Base-by-base conservation (phyloP, 2,888 invertebrate genomes). In the Schizotus pectinicornis region DNA sequence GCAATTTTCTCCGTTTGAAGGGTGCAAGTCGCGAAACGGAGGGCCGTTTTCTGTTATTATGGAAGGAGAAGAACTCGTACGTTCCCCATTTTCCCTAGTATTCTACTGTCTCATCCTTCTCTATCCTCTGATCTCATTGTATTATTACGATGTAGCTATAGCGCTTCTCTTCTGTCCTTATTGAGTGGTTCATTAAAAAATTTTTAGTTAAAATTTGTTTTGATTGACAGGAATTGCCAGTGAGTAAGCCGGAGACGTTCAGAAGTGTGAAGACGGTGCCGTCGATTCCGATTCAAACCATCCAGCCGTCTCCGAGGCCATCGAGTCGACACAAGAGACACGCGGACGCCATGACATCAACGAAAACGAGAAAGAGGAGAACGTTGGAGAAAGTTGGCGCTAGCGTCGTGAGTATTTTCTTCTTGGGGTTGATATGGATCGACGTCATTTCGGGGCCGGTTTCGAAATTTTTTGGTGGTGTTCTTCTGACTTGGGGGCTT, bases 341-440 rank as follows among this genome's bases (percentile, higher is more conserved):
- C 59, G 72, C 71, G 2, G 77, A 75, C 9, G 66, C 67, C n/a
- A 53, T 67, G 38, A 37, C 66, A 13, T 57, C 67, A 3, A 65
- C 62, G 43, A 67, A 78, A 57, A 70, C 75, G 7, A 70, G 86
- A 67, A 88, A 88, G 70, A 81, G 87, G 59, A 81, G 86, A 56
- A 87, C 86, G 63, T 80, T 83, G 11, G 88, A 88, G 67, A 86
- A 86, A 75, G 79, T 83, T 65, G 81, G 84, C 52, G 81, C 83
- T 36, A 85, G 83, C 71, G 84, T 86, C 80, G 87, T 87, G 81
- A 87, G 86, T 83, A 79, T 69, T 31, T 58, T 61, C 51, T 46
- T 55, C 35, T 14, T 38, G 9, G 11, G 34, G 6, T 43, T 12
- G 8, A 13, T 12, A 38, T 11, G n/a, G 11, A 31, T 7, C 9